phyloP scores from a whole-genome alignment of 2,797 vertebrate genomes.

The Pitangus sulphuratus region DNA sequence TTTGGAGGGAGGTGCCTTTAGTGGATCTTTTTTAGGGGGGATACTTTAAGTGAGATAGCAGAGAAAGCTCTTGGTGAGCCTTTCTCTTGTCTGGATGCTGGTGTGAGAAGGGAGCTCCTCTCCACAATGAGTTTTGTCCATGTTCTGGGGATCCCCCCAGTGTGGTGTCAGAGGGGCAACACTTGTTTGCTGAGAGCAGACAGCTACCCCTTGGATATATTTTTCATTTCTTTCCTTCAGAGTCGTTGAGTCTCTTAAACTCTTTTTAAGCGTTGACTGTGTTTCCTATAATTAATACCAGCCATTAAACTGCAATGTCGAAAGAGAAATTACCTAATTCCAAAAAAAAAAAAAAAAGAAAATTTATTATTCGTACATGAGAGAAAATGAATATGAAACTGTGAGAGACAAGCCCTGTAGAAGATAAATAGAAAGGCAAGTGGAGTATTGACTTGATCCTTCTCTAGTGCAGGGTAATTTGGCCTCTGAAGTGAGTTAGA shows the following conservation, averaged over 20 bases:
- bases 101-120: neutral
- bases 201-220: neutral
- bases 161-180: rapidly evolving
- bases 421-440: conserved; percentile 82
- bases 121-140: neutral
- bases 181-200: neutral
- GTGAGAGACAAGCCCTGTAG: conserved; percentile 49
- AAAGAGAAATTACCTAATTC: conserved; percentile 79
- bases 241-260: conserved; percentile 30
- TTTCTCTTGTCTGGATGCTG: neutral
- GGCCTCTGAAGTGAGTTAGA: conserved; percentile 80
- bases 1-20: neutral
- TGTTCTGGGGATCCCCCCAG: rapidly evolving
- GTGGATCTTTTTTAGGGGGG: neutral
- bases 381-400: conserved; percentile 75
- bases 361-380: conserved; percentile 74
- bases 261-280: conserved; percentile 52
- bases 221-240: neutral
- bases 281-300: conserved; percentile 77
- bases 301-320: conserved; percentile 73
- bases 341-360: conserved; percentile 74
- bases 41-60: neutral
- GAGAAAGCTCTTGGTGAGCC: neutral
- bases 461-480: conserved; percentile 79
- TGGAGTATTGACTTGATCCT: conserved; percentile 80